A percentile compares a stretch with the other conserved stretches of the same genome.
phyloP scores from a whole-genome alignment of 1,140 invertebrate species.

The Paraescarpia echinospica region DNA sequence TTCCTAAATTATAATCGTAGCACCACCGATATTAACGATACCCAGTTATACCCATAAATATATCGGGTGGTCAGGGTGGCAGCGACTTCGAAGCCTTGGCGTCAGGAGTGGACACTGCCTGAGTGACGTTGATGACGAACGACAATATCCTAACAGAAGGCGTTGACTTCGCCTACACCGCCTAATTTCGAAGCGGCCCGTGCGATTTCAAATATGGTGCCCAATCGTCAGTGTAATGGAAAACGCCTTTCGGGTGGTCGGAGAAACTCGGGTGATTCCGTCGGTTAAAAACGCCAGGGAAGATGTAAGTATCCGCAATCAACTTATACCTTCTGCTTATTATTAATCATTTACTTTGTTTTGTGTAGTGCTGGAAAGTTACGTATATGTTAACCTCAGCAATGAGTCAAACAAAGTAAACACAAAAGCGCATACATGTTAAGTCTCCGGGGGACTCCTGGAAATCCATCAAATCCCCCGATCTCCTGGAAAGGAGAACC shows the following conservation, averaged over 20 bases:
- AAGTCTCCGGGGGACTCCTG: no score
- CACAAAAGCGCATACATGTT: no score
- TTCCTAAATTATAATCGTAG: background rate
- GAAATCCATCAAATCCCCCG: no score
- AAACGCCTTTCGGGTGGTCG: background rate
- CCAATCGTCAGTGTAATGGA: background rate
- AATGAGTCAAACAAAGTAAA: no score
- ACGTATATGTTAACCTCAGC: no score
- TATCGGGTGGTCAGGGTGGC: slow-evolving; percentile 7
- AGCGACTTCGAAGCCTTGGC: slow-evolving; percentile 11
- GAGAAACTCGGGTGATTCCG: background rate
- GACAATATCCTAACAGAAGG: background rate
- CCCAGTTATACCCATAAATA: background rate
- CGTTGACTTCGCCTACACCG: slow-evolving; percentile 23
- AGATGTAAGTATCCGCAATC: slow-evolving; percentile 11
- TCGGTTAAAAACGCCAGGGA: background rate
- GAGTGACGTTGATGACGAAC: slow-evolving; percentile 5
- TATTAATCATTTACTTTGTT: no score
- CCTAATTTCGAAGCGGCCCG: slow-evolving; percentile 11
- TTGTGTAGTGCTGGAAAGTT: no score
- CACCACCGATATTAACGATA: background rate
- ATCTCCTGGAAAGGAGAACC: no score
- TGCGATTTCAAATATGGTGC: slow-evolving; percentile 23
- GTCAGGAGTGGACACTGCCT: slow-evolving; percentile 3
- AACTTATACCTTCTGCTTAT: background rate